phyloP scores from a whole-genome alignment of 2,797 vertebrate genomes.

The Limosa lapponica region DNA sequence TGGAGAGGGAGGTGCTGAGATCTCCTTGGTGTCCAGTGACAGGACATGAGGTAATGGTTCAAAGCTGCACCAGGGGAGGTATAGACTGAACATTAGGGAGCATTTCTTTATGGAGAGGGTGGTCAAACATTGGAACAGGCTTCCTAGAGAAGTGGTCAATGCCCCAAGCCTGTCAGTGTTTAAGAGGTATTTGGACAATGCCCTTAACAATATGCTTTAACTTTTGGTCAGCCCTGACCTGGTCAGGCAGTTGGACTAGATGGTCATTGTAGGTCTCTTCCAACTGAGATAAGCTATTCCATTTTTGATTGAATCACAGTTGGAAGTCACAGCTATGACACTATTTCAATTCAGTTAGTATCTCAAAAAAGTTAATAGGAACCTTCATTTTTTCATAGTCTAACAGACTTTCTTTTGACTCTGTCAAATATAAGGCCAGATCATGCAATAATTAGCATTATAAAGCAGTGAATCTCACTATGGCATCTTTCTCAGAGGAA shows the following conservation, averaged over 20 bases:
- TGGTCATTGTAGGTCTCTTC: neutral
- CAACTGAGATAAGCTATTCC: neutral
- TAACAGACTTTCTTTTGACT: neutral
- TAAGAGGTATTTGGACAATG: neutral
- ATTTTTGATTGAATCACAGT: neutral
- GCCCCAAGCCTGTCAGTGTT: neutral
- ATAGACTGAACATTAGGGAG: neutral
- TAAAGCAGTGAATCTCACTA: neutral
- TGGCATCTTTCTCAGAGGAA: neutral
- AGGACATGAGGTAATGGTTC: fast-evolving
- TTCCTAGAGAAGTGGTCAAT: neutral
- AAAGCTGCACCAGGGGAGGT: neutral
- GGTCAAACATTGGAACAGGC: neutral
- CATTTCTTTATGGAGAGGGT: neutral
- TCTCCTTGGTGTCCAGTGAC: neutral
- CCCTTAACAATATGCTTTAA: neutral
- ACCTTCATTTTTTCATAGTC: neutral
- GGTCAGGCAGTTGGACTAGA: neutral
- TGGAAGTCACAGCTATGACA: neutral
- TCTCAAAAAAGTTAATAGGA: neutral
- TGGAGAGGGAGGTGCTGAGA: neutral
- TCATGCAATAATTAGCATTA: neutral
- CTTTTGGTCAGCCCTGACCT: neutral
- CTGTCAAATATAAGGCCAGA: neutral
- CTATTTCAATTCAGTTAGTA: neutral